phyloP scores from a whole-genome alignment of 2,113 vertebrate species.

The Thomomys bottae region DNA sequence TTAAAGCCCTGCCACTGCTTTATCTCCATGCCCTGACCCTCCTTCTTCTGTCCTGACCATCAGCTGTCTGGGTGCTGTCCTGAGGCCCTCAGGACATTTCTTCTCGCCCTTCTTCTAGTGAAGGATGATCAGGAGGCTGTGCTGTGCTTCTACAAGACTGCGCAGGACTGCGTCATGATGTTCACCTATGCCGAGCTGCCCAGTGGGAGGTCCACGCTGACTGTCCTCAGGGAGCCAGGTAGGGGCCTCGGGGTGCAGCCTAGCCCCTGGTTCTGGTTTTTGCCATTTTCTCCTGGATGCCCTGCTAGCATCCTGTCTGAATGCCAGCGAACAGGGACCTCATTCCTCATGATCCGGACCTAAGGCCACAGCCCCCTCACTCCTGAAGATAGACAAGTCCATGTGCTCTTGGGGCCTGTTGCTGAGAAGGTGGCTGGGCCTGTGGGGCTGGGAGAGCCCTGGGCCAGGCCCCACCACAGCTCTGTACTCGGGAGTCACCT shows the following conservation, averaged over 20 bases:
- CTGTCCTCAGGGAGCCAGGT: conserved; percentile 95
- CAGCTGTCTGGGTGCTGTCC: fast-evolving
- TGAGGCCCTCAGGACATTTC: not conserved
- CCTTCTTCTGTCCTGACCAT: not conserved
- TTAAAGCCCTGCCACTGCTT: not conserved
- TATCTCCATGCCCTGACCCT: no score
- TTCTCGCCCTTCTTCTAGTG: conserved; percentile 83
- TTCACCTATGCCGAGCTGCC: conserved; percentile 95
- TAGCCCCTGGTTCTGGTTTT: not conserved
- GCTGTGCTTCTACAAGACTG: conserved; percentile 94
- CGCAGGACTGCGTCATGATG: conserved; percentile 96
- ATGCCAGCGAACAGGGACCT: not conserved
- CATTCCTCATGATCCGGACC: no score
- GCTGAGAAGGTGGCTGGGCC: not conserved
- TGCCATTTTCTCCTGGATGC: not conserved
- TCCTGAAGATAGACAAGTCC: not conserved
- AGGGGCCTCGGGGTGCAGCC: not conserved
- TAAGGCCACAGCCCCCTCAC: fast-evolving
- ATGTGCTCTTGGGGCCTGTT: not conserved
- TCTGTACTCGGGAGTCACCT: not conserved
- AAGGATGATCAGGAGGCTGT: conserved; percentile 88
- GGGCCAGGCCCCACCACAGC: not conserved
- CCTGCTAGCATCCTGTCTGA: not conserved
- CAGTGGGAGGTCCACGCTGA: conserved; percentile 93
- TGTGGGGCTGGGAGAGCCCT: fast-evolving